Evolutionary conservation across 1,140 invertebrate genomes (phyloP), one percentile per base, ranked within the genome.

Genomic region (Hormaphis cornu): DNA sequence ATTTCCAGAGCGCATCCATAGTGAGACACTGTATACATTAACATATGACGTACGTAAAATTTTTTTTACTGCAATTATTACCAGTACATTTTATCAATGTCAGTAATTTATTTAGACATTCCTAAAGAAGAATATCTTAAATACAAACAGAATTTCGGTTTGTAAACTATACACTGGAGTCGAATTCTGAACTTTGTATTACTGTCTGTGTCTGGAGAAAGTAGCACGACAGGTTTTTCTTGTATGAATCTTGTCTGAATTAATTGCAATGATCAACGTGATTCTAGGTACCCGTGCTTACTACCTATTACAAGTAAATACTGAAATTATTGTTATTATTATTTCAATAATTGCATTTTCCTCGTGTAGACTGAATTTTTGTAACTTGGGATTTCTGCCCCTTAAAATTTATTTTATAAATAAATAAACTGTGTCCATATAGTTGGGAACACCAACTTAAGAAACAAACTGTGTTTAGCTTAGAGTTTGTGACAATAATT

Each of bases 221-320:
- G 69, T 58, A 54, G 52, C 46, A 56, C 50, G 42, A 56, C 48
- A 69, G 48, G 66, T 46, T 54, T 28, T 56, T 46, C 54, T 42
- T 58, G 54, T 58, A 54, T 33, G 40, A 63, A 63, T 63, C 59
- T 42, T 33, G 52, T 54, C 52, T 70, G 52, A 54, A 56, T 70
- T 70, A 58, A 52, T 56, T 56, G 52, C 69, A 26, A 58, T 33
- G 30, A 56, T 56, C 53, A 20, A 56, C 20, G 33, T 56, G 53
- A 56, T 37, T 56, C 53, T 35, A n/a, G n/a, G n/a, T n/a, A 56
- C 33, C 53, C 53, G 12, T 56, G 30, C 18, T 56, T 28, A 35
- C 14, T n/a, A n/a, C n/a, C n/a, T 35, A 35, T 56, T 56, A 28
- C 18, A 22, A 12, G 30, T 33, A 56, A 37, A 56, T 20, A 14